Conservation (phyloP, 2,888 invertebrate genomes). For the Fissipunctia ypsillon region DNA sequence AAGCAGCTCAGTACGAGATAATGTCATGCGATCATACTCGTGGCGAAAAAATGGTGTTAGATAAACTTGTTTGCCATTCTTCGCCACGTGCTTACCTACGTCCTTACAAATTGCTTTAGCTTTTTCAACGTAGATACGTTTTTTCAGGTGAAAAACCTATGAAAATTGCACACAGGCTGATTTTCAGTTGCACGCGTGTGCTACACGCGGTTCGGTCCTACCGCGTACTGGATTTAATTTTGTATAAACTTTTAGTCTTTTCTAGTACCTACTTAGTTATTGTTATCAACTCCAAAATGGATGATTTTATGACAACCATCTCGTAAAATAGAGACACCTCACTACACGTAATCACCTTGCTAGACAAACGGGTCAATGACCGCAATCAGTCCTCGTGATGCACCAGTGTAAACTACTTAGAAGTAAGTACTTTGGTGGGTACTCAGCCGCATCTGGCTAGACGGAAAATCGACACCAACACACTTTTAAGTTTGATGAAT, state of each 20-base stretch:
- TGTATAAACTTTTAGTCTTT: background rate
- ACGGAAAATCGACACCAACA: conserved; percentile 14
- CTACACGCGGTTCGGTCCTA: background rate
- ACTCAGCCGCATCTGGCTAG: conserved; percentile 34
- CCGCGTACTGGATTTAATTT: background rate
- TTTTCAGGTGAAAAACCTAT: background rate
- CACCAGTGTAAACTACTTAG: conserved; percentile 11
- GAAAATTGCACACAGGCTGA: background rate
- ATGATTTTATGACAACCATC: background rate
- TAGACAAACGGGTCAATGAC: conserved; percentile 28
- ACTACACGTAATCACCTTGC: conserved; percentile 5
- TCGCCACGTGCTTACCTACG: too few species aligned
- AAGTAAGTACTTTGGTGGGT: conserved; percentile 11
- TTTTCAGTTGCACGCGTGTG: background rate
- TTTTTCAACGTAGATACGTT: background rate
- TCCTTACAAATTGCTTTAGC: background rate
- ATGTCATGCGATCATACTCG: background rate
- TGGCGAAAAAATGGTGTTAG: background rate
- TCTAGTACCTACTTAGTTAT: background rate
- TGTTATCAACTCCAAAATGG: background rate
- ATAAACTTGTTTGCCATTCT: background rate
- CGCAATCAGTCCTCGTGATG: conserved; percentile 28
- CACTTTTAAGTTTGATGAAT: conserved; percentile 14
- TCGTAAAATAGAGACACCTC: background rate
- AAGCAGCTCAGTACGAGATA: background rate